phyloP scores from a whole-genome alignment of 2,113 vertebrate genomes.

The Brachyistius frenatus region DNA sequence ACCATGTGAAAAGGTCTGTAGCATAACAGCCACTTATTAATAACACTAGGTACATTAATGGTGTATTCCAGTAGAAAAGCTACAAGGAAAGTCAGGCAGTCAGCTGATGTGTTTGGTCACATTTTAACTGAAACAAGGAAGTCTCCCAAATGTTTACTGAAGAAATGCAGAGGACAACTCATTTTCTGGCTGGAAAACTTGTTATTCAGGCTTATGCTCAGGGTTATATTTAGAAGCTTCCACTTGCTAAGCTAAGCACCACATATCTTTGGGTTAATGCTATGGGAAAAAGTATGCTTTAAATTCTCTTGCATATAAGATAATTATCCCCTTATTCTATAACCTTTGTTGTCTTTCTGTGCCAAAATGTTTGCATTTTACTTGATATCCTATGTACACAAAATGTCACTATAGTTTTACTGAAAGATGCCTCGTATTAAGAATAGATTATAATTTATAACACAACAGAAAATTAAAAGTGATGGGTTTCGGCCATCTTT shows the following conservation, averaged over 20 bases:
- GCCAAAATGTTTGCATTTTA: neutral
- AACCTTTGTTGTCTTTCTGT: neutral
- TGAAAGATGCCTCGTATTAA: too few species aligned
- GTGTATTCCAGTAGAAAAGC: neutral
- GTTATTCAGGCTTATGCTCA: neutral
- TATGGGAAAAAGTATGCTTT: neutral
- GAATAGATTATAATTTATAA: neutral
- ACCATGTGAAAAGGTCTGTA: too few species aligned
- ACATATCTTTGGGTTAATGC: neutral
- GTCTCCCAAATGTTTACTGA: neutral
- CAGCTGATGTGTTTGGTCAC: slow-evolving; percentile 11
- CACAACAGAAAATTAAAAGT: neutral
- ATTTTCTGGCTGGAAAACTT: neutral
- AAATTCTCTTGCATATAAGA: neutral
- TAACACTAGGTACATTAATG: neutral
- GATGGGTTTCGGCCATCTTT: neutral
- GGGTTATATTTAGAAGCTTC: too few species aligned
- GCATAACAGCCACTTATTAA: neutral
- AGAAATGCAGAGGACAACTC: neutral
- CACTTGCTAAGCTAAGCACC: too few species aligned
- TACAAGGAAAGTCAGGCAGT: neutral
- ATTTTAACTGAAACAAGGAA: neutral
- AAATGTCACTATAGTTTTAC: too few species aligned
- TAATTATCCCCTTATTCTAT: neutral
- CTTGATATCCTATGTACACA: too few species aligned